Evolutionary conservation across 2,113 vertebrate species (phyloP).

Genomic region (Echinops telfairi): DNA sequence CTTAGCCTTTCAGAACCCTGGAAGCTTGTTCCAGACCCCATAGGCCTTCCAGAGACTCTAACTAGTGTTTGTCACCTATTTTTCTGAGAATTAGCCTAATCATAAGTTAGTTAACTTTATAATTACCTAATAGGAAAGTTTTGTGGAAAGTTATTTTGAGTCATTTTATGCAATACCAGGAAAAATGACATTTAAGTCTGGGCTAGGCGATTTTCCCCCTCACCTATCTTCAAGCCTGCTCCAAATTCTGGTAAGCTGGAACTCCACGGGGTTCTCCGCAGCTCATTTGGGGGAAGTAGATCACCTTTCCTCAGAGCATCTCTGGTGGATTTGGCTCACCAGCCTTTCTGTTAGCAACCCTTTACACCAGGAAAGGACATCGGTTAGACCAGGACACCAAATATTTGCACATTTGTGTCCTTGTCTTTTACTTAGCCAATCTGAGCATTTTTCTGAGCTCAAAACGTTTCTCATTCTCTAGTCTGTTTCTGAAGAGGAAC

Average conservation of each 20-base stretch:
- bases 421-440: constrained; percentile 37
- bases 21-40: not conserved
- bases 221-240: not conserved
- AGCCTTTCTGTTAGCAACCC: not conserved
- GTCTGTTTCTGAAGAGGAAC: constrained; percentile 34
- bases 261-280: not conserved
- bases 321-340: not conserved
- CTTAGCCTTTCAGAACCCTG: not conserved
- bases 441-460: too few relatives aligned
- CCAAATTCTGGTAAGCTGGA: not conserved
- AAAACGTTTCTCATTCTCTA: constrained; percentile 51
- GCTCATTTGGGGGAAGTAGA: not conserved
- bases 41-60: constrained; percentile 13
- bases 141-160: constrained; percentile 48
- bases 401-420: not conserved
- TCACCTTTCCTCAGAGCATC: not conserved
- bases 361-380: not conserved
- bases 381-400: not conserved
- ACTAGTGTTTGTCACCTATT: not conserved
- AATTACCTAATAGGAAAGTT: constrained; percentile 29
- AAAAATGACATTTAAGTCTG: not conserved
- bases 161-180: not conserved
- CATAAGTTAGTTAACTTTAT: constrained; percentile 33
- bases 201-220: not conserved
- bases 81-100: constrained; percentile 45